Conservation (phyloP, 2,113 vertebrate species). For the Eclectus roratus region DNA sequence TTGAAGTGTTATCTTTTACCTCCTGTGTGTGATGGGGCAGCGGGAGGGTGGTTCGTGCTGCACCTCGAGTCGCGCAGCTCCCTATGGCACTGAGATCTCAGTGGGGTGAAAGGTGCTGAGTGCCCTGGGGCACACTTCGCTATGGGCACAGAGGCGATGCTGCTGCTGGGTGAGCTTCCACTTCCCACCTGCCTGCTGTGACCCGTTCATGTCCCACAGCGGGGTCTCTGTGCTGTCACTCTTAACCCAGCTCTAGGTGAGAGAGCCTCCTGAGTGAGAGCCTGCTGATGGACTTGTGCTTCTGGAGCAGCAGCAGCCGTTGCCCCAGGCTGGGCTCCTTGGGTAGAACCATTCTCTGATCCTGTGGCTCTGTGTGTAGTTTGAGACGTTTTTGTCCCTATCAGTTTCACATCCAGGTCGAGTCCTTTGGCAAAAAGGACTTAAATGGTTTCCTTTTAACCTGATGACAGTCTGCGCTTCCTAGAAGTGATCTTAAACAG, state of each 20-base stretch:
- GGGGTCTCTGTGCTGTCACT: neutral
- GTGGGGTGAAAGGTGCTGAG: neutral
- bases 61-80: neutral
- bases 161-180: neutral
- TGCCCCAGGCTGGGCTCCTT: neutral
- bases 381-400: neutral
- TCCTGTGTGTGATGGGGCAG: neutral
- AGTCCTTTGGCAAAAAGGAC: neutral
- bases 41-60: too few relatives aligned
- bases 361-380: neutral
- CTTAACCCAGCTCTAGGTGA: neutral
- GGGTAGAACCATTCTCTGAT: neutral
- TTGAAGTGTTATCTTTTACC: neutral
- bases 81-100: accelerated
- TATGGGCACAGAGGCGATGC: accelerated
- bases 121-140: accelerated
- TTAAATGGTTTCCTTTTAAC: neutral
- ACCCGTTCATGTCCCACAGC: accelerated
- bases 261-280: neutral
- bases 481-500: neutral
- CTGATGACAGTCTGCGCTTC: neutral
- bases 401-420: neutral
- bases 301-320: neutral
- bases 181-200: neutral
- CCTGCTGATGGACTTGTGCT: neutral